phyloP scores from a whole-genome alignment of 2,113 vertebrate species.

The Hiodon tergisus region DNA sequence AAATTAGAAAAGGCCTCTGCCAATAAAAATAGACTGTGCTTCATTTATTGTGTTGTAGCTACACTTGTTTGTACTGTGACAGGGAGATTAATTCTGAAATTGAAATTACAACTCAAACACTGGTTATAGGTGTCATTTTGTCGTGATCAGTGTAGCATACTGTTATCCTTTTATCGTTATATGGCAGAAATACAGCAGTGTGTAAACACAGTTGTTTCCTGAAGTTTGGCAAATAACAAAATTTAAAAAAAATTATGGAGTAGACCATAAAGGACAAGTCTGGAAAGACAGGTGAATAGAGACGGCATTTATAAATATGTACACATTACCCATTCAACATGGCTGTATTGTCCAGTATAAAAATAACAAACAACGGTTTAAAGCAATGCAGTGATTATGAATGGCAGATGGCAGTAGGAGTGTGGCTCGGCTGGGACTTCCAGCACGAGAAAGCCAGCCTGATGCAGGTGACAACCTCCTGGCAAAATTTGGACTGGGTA shows the following conservation, averaged over 20 bases:
- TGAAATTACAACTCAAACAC: conserved; percentile 31
- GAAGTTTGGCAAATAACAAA: neutral
- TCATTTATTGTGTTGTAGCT: neutral
- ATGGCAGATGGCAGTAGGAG: conserved; percentile 4
- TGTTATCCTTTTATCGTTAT: too few relatives aligned
- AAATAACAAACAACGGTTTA: too few relatives aligned
- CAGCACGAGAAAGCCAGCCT: conserved; percentile 28
- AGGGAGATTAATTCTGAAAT: conserved; percentile 32
- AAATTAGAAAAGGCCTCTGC: neutral
- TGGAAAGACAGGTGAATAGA: neutral
- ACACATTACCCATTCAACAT: neutral
- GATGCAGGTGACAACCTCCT: conserved; percentile 28
- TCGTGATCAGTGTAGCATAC: too few relatives aligned
- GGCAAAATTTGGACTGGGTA: conserved; percentile 51
- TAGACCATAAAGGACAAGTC: neutral
- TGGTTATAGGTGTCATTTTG: conserved; percentile 8
- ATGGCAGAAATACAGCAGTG: neutral
- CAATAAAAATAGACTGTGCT: neutral
- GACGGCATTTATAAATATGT: conserved; percentile 16
- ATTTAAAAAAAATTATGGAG: conserved; percentile 5
- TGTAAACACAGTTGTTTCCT: neutral
- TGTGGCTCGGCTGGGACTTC: conserved; percentile 8
- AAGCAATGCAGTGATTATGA: neutral
- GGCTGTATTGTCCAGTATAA: neutral
- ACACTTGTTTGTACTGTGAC: neutral